Conservation (phyloP, 2,888 invertebrate genomes). For the Chironomus tentans region DNA sequence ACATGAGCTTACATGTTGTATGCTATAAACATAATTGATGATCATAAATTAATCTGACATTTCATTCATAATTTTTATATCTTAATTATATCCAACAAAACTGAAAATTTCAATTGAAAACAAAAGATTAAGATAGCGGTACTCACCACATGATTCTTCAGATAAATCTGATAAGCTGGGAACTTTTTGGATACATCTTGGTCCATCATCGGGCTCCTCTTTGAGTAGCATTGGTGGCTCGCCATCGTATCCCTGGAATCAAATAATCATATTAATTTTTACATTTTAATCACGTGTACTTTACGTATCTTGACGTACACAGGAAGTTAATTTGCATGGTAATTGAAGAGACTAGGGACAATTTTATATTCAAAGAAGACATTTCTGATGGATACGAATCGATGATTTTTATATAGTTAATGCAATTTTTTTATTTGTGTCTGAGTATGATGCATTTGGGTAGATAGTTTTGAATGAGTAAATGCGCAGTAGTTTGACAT, state of each 20-base stretch:
- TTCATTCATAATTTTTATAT: constrained; percentile 11
- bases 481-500: no score
- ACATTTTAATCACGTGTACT: background rate
- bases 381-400: no score
- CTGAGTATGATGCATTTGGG: no score
- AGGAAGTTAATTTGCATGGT: background rate
- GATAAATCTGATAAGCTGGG: constrained; percentile 85
- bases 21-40: constrained; percentile 15
- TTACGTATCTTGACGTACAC: background rate
- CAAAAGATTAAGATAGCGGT: background rate
- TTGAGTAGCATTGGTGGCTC: constrained; percentile 29
- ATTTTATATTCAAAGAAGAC: no score
- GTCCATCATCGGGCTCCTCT: constrained; percentile 53
- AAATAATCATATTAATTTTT: background rate
- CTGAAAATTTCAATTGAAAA: background rate
- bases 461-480: no score
- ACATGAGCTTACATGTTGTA: background rate
- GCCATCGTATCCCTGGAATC: constrained; percentile 28
- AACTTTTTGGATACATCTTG: constrained; percentile 74
- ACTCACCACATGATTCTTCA: constrained; percentile 83
- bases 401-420: no score
- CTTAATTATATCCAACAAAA: constrained; percentile 7
- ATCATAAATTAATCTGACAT: constrained; percentile 20
- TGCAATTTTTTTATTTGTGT: no score
- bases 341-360: background rate